Base-by-base conservation (phyloP, 2,113 vertebrate species). In the Oenanthe oenanthe region DNA sequence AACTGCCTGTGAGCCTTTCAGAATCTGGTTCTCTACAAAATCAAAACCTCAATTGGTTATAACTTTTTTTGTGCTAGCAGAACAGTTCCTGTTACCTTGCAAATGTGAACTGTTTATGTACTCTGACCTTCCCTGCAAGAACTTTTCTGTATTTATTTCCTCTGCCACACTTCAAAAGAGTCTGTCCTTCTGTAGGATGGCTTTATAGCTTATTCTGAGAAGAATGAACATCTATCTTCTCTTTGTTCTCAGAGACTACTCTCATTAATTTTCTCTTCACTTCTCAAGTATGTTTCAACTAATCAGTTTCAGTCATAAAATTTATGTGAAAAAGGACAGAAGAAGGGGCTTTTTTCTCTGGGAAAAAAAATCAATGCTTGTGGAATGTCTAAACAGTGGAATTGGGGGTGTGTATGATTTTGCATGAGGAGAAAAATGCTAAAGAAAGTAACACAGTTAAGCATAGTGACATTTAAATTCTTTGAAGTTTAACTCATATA, bases 161-260 rank as follows among this genome's bases (percentile, higher is more conserved):
- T 79, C 50, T 51, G 40, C 26, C 32, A 26, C 17, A 74, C 60
- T 93, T 94, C 78, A 77, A 62, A 79, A 51, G 50, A 73, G 29
- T 36, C 68, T 83, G 67, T 83, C 72, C 83, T 94, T 86, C 82
- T 70, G 14, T 34, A 47, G 43, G 63, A 40, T n/a, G 36, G 73
- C 58, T 89, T 85, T 51, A 47, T 22, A 66, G 43, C 47, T 92
- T 92, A 54, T 80, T 89, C 78, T 88, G 58, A 88, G 94, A 86
- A 80, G 75, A 86, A 74, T 11, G 25, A 93, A 58, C 22, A 36
- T 81, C 31, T 58, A 45, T 66, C 28, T 79, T 62, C 82, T 73
- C 32, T 89, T 75, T 91, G 65, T 89, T 94, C 83, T 94, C 75
- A 38, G 9, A 71, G 34, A 54, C 32, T 48, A 57, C 13, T 84